Base-by-base conservation (phyloP, 2,888 invertebrate species). In the Diaperis boleti region DNA sequence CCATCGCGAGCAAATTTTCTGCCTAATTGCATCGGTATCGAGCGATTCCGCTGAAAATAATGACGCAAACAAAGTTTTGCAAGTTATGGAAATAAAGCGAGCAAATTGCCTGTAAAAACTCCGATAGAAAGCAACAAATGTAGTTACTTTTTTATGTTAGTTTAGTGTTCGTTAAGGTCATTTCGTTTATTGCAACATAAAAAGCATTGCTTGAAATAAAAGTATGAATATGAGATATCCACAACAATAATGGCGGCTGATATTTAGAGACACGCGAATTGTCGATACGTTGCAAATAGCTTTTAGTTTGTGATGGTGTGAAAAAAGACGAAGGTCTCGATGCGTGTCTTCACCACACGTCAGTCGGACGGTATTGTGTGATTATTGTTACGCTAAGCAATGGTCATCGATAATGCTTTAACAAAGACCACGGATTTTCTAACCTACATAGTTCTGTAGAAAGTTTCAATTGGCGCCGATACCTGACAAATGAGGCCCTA, bases 401-500 rank as follows among this genome's bases (percentile, higher is more conserved):
- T 59, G 55, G 59, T 64, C 55, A 64, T 64, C 59, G 59, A 52
- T 55, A 64, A 59, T 39, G 45, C 59, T 44, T 63, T 42, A 63
- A 64, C 64, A 64, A 64, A 64, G 64, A 64, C 39, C 33, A 71
- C 69, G 72, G 68, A 69, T 74, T 76, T 76, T 76, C 74, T 76
- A 78, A 76, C 77, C 77, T 74, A 77, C 72, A 78, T 78, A 77
- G 75, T 75, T 76, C 54, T 67, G 71, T 77, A 78, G 77, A 78
- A 78, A 78, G 77, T 76, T 70, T 64, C 69, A 70, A 55, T 64
- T 59, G 59, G 59, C 64, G 64, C 55, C 64, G 31, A 62, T 62
- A 57, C 42, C 49, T 41, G 14, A 52, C 59, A 42, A 62, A 47
- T 17, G 49, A 41, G 26, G 47, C 49, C 47, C 55, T 59, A 59